Evolutionary conservation across 2,113 vertebrate species (phyloP), one percentile per base, ranked within the genome.

Genomic region (Cinclus cinclus): DNA sequence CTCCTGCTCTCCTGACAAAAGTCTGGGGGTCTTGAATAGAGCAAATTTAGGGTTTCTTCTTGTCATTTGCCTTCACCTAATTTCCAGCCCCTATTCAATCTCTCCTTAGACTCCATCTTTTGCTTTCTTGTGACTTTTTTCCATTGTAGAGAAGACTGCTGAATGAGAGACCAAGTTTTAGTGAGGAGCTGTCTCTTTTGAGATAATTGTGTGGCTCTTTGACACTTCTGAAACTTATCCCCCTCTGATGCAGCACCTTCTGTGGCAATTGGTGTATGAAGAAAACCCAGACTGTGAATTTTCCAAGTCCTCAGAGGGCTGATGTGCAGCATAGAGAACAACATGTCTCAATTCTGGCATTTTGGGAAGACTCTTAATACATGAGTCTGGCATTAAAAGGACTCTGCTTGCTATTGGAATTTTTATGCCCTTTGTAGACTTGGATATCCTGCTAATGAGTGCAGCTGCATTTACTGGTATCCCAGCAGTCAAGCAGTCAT

Each of bases 261-360:
- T 87, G n/a, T 50, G 37, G 39, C 0, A 2, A 17, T 7, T 18
- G 39, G 10, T 69, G 25, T 47, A 53, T 2, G 0, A 65, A 75
- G 55, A 39, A 84, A 82, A 53, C 15, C 55, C 22, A 69, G 27
- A 39, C 7, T n/a, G 13, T 63, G 20, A 44, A 19, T 27, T 76
- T 80, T 21, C 55, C 22, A 53, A 78, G 13, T 76, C 39, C 39
- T 90, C 71, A 77, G 64, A 41, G 15, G 87, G 11, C 13, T 80
- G 37, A 59, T 70, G 33, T 55, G 16, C 21, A 78, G 67, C 50
- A 52, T 30, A 35, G 60, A 73, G 94, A 67, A 82, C 28, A 19
- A 23, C 10, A 37, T n/a, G 10, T 52, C 44, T 42, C 55, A 63
- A 16, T 46, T 81, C 55, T 83, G 46, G 8, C 19, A 64, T 70